Conservation (phyloP, 2,113 vertebrate species). For the Mormyrus lacerda region DNA sequence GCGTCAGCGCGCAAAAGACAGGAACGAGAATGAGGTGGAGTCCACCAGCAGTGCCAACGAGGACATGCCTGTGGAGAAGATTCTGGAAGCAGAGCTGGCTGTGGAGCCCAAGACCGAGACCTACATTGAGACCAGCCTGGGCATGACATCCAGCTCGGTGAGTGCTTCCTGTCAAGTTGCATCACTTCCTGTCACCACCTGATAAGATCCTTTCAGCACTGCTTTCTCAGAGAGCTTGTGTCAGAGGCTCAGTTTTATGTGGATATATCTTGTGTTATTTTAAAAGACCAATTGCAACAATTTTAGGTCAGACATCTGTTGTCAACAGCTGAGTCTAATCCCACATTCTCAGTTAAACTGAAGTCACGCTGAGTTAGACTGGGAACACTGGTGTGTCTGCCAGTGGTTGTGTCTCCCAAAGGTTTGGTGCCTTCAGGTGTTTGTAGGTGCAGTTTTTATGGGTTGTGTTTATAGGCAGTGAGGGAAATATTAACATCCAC, state of each 20-base stretch:
- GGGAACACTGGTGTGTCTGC: background rate
- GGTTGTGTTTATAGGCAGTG: background rate
- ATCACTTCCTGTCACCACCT: conserved; percentile 5
- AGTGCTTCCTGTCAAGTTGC: conserved; percentile 40
- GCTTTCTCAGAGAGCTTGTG: background rate
- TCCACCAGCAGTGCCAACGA: conserved; percentile 85
- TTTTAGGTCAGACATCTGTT: background rate
- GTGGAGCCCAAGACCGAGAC: conserved; percentile 98
- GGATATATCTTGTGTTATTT: background rate
- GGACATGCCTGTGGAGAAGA: conserved; percentile 98
- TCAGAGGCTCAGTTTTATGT: background rate
- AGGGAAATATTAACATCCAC: background rate
- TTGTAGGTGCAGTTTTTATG: background rate
- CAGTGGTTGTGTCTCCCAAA: background rate
- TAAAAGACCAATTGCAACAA: background rate
- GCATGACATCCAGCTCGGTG: conserved; percentile 85
- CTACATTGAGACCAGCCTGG: conserved; percentile 87
- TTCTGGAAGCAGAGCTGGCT: conserved; percentile 88
- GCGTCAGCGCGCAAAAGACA: conserved; percentile 90
- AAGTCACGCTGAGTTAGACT: background rate
- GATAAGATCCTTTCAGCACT: background rate
- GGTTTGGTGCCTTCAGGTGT: background rate
- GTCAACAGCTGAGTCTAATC: background rate
- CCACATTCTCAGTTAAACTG: background rate
- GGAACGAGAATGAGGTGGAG: conserved; percentile 85